These are phyloP conservation scores for Amphiduros pacificus DNA, from an alignment of 2,888 invertebrate species.

Conservation along the genomic window DNA sequence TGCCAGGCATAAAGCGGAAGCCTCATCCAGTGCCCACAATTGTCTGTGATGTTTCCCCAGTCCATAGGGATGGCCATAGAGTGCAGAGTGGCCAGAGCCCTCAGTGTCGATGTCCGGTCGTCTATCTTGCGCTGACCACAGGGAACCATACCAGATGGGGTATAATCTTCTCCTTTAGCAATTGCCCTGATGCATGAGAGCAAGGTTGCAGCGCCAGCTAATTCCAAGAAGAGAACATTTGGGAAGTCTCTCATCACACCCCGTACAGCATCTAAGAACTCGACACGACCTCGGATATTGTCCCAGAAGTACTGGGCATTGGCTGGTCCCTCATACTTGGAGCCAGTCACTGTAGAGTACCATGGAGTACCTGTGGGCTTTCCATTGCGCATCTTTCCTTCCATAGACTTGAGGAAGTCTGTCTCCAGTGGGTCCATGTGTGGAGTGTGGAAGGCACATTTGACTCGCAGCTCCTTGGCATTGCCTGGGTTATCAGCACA, in stretches of 20 bases:
- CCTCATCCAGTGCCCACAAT: constrained; percentile 14
- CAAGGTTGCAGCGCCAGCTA: constrained; percentile 16
- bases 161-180: constrained; percentile 4
- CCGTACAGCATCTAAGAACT: constrained; percentile 15
- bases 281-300: constrained; percentile 18
- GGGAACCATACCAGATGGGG: constrained; percentile 7
- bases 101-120: constrained; percentile 7
- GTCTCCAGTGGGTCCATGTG: constrained; percentile 15
- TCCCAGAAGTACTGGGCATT: constrained; percentile 22
- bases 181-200: constrained; percentile 15
- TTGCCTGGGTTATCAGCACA: constrained; percentile 10
- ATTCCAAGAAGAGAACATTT: constrained; percentile 18
- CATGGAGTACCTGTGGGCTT: not conserved
- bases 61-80: constrained; percentile 7
- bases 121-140: constrained; percentile 9
- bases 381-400: constrained; percentile 7
- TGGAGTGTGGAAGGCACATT: constrained; percentile 23
- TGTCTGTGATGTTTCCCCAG: constrained; percentile 10
- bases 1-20: constrained; percentile 23
- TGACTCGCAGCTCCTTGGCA: constrained; percentile 21
- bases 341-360: constrained; percentile 18
- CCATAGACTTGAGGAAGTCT: constrained; percentile 13
- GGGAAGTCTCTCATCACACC: constrained; percentile 16
- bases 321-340: not conserved
- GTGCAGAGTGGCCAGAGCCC: constrained; percentile 13